A percentile compares a stretch with the other conserved stretches of the same genome.
Evolutionary conservation across 2,888 invertebrate genomes (phyloP).

Genomic region (Diarsia brunnea): DNA sequence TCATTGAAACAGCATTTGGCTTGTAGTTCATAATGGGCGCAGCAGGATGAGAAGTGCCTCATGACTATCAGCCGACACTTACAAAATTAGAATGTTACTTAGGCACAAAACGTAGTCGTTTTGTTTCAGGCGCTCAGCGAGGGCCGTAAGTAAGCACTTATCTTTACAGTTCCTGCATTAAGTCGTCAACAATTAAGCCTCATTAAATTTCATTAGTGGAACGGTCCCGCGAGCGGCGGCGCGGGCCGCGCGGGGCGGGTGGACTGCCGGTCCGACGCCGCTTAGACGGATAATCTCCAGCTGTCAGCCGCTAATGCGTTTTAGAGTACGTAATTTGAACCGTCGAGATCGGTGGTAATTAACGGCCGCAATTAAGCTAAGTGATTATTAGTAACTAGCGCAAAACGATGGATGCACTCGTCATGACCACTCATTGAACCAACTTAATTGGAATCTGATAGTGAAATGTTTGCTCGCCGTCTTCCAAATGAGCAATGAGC

Average conservation of each 20-base stretch:
- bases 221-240: conserved; percentile 81
- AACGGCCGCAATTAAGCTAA: conserved; percentile 90
- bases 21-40: conserved; percentile 31
- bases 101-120: conserved; percentile 73
- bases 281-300: conserved; percentile 90
- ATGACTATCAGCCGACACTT: conserved; percentile 40
- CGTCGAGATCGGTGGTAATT: conserved; percentile 90
- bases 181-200: conserved; percentile 90
- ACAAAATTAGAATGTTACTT: conserved; percentile 64
- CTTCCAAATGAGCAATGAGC: conserved; percentile 37
- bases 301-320: conserved; percentile 91
- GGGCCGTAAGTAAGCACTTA: conserved; percentile 83
- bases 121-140: conserved; percentile 81
- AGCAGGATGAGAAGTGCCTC: conserved; percentile 36
- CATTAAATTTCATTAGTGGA: conserved; percentile 90
- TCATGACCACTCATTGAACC: conserved; percentile 58
- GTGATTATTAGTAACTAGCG: conserved; percentile 88
- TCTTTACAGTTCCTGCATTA: conserved; percentile 88
- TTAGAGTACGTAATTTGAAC: conserved; percentile 91
- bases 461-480: conserved; percentile 46
- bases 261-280: conserved; percentile 81
- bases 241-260: conserved; percentile 67
- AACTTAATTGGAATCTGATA: conserved; percentile 56
- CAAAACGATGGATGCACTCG: conserved; percentile 77
- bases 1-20: conserved; percentile 7